A percentile compares a stretch with the other conserved stretches of the same genome.
These are phyloP conservation scores for Erpobdella octoculata DNA, from an alignment of 2,888 invertebrate genomes.

Conservation along the genomic window DNA sequence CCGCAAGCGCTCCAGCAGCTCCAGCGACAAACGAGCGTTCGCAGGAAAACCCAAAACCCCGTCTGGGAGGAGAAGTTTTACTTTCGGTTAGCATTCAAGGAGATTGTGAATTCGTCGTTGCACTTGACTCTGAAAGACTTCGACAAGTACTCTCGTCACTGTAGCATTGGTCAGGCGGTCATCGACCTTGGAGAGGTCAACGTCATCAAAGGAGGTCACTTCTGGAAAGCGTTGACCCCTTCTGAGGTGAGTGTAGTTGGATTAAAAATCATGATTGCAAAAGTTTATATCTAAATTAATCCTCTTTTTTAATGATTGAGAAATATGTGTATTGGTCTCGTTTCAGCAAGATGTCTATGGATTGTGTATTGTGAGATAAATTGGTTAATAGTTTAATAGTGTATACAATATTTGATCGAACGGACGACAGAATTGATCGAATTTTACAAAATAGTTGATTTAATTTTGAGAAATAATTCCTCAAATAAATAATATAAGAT, in stretches of 20 bases:
- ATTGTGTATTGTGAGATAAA: too few relatives aligned
- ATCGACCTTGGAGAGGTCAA: constrained; percentile 50
- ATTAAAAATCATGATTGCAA: neutral
- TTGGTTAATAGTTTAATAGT: too few relatives aligned
- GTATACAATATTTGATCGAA: too few relatives aligned
- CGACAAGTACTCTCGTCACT: constrained; percentile 54
- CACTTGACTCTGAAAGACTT: constrained; percentile 54
- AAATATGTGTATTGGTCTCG: too few relatives aligned
- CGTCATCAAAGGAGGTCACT: constrained; percentile 52
- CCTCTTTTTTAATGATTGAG: too few relatives aligned
- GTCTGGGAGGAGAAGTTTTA: constrained; percentile 53
- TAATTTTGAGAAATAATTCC: too few relatives aligned
- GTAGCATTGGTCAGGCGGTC: constrained; percentile 53
- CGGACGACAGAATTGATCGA: too few relatives aligned
- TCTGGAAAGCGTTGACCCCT: constrained; percentile 52
- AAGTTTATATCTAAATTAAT: too few relatives aligned
- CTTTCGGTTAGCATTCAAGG: constrained; percentile 52
- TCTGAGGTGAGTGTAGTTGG: neutral
- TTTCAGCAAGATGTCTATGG: too few relatives aligned
- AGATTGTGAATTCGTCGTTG: constrained; percentile 50
- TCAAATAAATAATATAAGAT: too few relatives aligned
- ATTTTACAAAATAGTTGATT: too few relatives aligned
- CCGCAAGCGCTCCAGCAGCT: constrained; percentile 47
- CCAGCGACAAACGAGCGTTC: constrained; percentile 52
- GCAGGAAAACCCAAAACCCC: constrained; percentile 53